Conservation (phyloP, 2,888 invertebrate species). For the Apotomis turbidana region DNA sequence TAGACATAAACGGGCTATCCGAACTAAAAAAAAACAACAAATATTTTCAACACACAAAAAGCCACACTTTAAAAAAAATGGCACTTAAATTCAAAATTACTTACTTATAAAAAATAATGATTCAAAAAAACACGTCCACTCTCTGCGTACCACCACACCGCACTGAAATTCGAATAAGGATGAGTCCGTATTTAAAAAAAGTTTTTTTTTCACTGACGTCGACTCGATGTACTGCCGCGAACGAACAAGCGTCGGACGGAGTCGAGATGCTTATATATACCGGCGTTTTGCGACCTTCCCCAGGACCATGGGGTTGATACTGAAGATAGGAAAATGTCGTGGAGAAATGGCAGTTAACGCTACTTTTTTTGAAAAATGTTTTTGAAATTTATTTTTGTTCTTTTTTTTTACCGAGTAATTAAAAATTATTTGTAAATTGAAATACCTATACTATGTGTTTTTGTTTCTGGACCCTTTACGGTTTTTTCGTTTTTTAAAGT, state of each 20-base stretch:
- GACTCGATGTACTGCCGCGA: constrained; percentile 5
- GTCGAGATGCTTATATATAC: constrained; percentile 13
- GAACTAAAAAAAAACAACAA: neutral
- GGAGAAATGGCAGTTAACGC: neutral
- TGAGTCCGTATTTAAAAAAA: constrained; percentile 38
- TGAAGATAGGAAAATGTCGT: neutral
- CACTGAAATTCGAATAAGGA: constrained; percentile 28
- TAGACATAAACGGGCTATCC: constrained; percentile 27
- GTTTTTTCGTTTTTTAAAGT: too few species aligned
- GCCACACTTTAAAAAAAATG: neutral
- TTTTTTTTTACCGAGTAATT: too few species aligned
- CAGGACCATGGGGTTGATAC: neutral
- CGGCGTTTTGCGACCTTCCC: constrained; percentile 14
- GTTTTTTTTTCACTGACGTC: constrained; percentile 27
- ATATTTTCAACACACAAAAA: neutral
- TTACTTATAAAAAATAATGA: constrained; percentile 28
- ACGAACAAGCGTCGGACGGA: neutral
- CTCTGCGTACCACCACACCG: constrained; percentile 30
- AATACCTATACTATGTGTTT: too few species aligned
- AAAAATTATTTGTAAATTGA: too few species aligned
- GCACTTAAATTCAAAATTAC: constrained; percentile 4
- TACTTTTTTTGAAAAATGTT: neutral
- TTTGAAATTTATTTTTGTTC: too few species aligned
- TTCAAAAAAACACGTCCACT: constrained; percentile 35
- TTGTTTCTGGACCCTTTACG: too few species aligned